Evolutionary conservation across 2,113 vertebrate species (phyloP), one percentile per base, ranked within the genome.

Genomic region (Tetraodon nigroviridis): DNA sequence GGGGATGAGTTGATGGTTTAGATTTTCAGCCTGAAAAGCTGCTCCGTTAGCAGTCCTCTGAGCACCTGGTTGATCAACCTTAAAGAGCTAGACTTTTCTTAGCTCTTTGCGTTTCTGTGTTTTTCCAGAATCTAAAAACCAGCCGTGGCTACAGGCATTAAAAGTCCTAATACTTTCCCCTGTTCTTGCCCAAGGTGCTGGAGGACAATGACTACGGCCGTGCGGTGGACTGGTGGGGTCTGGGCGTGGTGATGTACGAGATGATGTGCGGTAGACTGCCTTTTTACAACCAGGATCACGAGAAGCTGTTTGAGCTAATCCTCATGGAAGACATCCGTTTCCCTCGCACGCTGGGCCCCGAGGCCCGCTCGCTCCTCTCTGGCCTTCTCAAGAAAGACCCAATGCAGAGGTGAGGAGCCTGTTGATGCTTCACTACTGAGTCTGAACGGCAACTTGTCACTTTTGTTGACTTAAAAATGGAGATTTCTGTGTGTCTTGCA

Each of bases 241-340:
- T 97, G 51, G 95, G 94, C 0, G 94, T 98, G 18, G 94, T 98
- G 55, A 97, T 95, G 95, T 96, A 97, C 0, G 94, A 96, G 88
- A 96, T 96, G 95, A 92, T 94, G 91, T 97, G 95, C 0, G 95
- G 95, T 37, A 89, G 94, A 50, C 90, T 97, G 48, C 93, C 95
- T 16, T 98, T 98, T 89, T 98, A 97, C 90, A 97, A 94, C 85
- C 94, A 94, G 83, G 95, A 98, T 84, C 95, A 97, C 0, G 95
- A 98, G 84, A 93, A 94, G 62, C 91, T 97, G 69, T 97, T 98
- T 0, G 95, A 97, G 88, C 93, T 96, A 50, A 97, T 97, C 86
- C 94, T 96, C 22, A 91, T 95, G 91, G 93, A 96, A 68, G 94
- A 98, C 71, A 95, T 96, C 48, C 94, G 94, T 58, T 97, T 97